Conservation (phyloP, 2,797 vertebrate species). For the Picus viridis region DNA sequence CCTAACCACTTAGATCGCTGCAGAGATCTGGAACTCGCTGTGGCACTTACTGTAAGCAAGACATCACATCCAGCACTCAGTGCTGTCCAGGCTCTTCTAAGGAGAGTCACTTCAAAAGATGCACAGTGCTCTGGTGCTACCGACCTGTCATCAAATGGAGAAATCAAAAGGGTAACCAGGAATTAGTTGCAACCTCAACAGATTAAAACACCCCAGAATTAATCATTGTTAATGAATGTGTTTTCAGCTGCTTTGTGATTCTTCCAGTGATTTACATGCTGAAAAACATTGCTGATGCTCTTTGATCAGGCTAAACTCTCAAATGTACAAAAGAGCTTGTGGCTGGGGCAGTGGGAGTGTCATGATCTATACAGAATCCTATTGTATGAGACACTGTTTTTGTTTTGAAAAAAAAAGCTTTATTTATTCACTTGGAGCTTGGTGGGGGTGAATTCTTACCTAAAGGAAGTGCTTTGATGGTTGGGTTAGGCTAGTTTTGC, state of each 20-base stretch:
- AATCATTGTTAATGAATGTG: background rate
- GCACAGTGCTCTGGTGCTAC: background rate
- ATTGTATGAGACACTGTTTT: conserved; percentile 3
- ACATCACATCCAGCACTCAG: background rate
- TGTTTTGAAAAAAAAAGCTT: conserved; percentile 57
- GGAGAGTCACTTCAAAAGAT: background rate
- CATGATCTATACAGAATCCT: conserved; percentile 31
- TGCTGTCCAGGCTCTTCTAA: background rate
- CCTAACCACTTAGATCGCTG: background rate
- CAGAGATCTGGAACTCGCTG: background rate
- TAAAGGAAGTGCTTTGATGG: conserved; percentile 74
- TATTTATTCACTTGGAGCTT: conserved; percentile 60
- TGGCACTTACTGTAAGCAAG: background rate
- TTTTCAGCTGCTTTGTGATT: background rate
- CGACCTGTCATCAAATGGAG: background rate
- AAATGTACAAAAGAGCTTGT: conserved; percentile 36
- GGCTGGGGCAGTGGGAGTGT: conserved; percentile 25
- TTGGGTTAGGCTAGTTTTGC: conserved; percentile 69
- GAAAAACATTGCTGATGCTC: background rate
- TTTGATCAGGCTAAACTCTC: conserved; percentile 11
- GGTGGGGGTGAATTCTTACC: conserved; percentile 48
- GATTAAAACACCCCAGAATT: background rate
- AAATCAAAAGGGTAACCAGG: background rate
- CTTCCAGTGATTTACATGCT: background rate
- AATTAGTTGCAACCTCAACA: background rate